Evolutionary conservation across 2,888 invertebrate genomes (phyloP), one percentile per base, ranked within the genome.

Genomic region (Mycogona germanica): DNA sequence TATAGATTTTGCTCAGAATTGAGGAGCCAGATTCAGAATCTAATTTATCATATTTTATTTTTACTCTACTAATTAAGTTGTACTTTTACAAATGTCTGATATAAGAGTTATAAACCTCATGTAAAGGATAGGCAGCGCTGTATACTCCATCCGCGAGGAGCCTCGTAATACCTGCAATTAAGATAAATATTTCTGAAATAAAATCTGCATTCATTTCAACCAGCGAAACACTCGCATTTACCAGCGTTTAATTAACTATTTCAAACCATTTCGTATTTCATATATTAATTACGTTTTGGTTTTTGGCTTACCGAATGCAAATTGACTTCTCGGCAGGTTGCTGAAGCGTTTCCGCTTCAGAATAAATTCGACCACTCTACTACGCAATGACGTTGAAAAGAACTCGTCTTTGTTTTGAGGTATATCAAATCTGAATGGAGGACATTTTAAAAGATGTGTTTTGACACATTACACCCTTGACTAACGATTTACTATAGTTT

Each of bases 361-460:
- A 62, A 95, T 89, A 68, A 91, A 93, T 69, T 93, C 88, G 0
- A 93, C 87, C 58, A 95, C 87, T 58, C 89, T 78, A 12, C 88
- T 87, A 56, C 87, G 80, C 41, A 87, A 82, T 2, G 87, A 81
- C 3, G 87, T 80, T 40, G 84, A 84, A 72, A 95, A 93, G 70
- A 93, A 91, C 61, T 82, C 80, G 7, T 84, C 81, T 30, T 82
- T 78, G 49, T 80, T 72, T 38, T 65, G 59, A 17, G 70, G 69
- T 19, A 86, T 79, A 68, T 89, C 87, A 70, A 92, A 93, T 69
- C 88, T 88, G 66, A 48, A 37, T n/a, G n/a, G n/a, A n/a, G n/a
- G n/a, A n/a, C n/a, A n/a, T n/a, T n/a, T n/a, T n/a, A n/a, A n/a
- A n/a, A n/a, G n/a, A n/a, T n/a, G n/a, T n/a, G n/a, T n/a, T n/a